Evolutionary conservation across 1,140 invertebrate genomes (phyloP).

Genomic region (Heliconius nattereri): DNA sequence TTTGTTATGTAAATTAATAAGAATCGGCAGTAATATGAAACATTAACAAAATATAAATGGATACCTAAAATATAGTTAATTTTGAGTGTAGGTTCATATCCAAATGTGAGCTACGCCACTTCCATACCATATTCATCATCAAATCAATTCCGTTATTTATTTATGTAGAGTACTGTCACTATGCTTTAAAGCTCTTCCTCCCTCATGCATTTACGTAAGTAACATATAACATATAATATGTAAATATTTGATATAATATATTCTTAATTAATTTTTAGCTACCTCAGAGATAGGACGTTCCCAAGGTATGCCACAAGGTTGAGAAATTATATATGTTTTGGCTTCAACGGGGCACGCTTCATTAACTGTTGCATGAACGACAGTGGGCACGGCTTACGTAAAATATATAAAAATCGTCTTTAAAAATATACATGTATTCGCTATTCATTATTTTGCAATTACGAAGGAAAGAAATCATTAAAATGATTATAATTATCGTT

Average conservation of each 20-base stretch:
- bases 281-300: slow-evolving; percentile 93
- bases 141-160: slow-evolving; percentile 18
- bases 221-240: slow-evolving; percentile 8
- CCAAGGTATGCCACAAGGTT: slow-evolving; percentile 87
- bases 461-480: neutral
- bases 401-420: slow-evolving; percentile 22
- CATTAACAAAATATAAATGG: no score
- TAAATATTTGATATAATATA: slow-evolving; percentile 33
- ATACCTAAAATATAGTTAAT: no score
- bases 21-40: no score
- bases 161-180: slow-evolving; percentile 32
- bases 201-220: slow-evolving; percentile 26
- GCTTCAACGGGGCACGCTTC: slow-evolving; percentile 74
- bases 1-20: no score
- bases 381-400: slow-evolving; percentile 68
- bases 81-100: neutral
- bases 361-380: slow-evolving; percentile 62
- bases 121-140: slow-evolving; percentile 17
- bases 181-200: slow-evolving; percentile 39
- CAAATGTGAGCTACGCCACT: slow-evolving; percentile 21
- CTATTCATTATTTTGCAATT: slow-evolving; percentile 37
- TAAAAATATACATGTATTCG: slow-evolving; percentile 19
- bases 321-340: slow-evolving; percentile 57
- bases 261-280: slow-evolving; percentile 83
- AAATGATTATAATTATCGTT: neutral